Evolutionary conservation across 2,888 invertebrate species (phyloP).

Genomic region (Mimas tiliae): DNA sequence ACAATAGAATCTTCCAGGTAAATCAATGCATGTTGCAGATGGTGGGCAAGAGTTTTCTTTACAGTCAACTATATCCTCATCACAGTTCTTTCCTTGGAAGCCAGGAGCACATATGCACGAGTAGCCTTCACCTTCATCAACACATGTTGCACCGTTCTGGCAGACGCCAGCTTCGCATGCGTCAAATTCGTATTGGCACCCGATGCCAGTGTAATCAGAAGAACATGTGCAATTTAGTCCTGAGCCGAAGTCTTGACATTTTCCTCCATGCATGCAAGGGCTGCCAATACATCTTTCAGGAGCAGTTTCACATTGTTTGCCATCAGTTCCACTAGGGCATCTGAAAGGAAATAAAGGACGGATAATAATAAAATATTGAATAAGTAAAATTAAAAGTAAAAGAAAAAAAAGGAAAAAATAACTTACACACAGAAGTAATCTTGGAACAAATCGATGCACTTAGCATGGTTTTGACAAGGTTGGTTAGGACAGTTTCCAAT

Average conservation of each 20-base stretch:
- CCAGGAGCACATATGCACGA: constrained; percentile 94
- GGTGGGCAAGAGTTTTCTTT: constrained; percentile 97
- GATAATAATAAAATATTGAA: constrained; percentile 2
- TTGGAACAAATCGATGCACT: constrained; percentile 95
- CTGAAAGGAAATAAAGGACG: constrained; percentile 63
- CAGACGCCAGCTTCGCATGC: constrained; percentile 96
- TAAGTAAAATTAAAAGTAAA: constrained; percentile 31
- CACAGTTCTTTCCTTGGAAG: constrained; percentile 92
- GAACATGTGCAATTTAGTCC: constrained; percentile 97
- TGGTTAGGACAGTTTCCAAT: constrained; percentile 93
- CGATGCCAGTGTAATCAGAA: constrained; percentile 92
- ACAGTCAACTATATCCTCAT: constrained; percentile 95
- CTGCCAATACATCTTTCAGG: constrained; percentile 97
- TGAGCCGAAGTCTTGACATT: constrained; percentile 97
- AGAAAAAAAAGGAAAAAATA: neutral
- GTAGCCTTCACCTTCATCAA: constrained; percentile 93
- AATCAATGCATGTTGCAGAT: constrained; percentile 95
- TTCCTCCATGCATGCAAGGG: constrained; percentile 98
- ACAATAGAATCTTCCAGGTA: constrained; percentile 96
- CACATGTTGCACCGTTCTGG: constrained; percentile 96
- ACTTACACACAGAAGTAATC: constrained; percentile 95
- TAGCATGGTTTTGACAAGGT: constrained; percentile 97
- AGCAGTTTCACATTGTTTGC: constrained; percentile 98
- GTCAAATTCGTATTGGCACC: constrained; percentile 97
- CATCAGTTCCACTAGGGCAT: constrained; percentile 97